These are phyloP conservation scores for Drosophila pandora DNA, from an alignment of 1,140 invertebrate species.

Conservation along the genomic window DNA sequence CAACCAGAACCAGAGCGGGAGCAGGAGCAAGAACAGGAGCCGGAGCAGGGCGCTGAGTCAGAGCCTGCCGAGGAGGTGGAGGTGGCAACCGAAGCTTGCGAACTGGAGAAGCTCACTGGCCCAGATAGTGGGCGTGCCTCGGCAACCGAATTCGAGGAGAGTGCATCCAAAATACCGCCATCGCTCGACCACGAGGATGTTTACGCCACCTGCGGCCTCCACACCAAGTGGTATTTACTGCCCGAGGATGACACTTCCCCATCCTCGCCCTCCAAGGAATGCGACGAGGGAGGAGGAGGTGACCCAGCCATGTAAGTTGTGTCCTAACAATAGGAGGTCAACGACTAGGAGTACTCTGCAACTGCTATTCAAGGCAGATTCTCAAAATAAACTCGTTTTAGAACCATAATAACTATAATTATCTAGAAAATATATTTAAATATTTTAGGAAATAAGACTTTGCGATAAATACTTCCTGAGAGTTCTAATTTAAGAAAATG, in stretches of 20 bases:
- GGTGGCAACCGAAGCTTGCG: constrained; percentile 4
- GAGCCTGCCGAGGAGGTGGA: too few relatives aligned
- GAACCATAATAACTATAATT: too few relatives aligned
- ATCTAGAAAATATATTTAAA: too few relatives aligned
- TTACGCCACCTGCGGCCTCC: constrained; percentile 49
- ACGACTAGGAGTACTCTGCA: neutral
- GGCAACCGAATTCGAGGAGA: constrained; percentile 61
- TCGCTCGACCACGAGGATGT: constrained; percentile 7
- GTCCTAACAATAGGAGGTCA: neutral
- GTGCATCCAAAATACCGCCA: constrained; percentile 1
- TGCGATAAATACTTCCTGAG: too few relatives aligned
- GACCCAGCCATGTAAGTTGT: constrained; percentile 27
- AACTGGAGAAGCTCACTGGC: constrained; percentile 1
- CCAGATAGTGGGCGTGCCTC: constrained; percentile 69
- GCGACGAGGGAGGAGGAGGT: neutral
- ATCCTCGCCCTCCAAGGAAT: neutral
- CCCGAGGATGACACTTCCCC: constrained; percentile 17
- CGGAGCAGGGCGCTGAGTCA: constrained; percentile 7
- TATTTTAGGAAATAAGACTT: too few relatives aligned
- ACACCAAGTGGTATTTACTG: constrained; percentile 68
- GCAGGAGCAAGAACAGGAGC: constrained; percentile 1
- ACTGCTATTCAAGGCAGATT: too few relatives aligned
- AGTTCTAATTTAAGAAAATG: too few relatives aligned
- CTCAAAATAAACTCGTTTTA: too few relatives aligned
- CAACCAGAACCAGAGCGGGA: constrained; percentile 4